Evolutionary conservation across 2,888 invertebrate species (phyloP).

Genomic region (Thymelicus acteon): DNA sequence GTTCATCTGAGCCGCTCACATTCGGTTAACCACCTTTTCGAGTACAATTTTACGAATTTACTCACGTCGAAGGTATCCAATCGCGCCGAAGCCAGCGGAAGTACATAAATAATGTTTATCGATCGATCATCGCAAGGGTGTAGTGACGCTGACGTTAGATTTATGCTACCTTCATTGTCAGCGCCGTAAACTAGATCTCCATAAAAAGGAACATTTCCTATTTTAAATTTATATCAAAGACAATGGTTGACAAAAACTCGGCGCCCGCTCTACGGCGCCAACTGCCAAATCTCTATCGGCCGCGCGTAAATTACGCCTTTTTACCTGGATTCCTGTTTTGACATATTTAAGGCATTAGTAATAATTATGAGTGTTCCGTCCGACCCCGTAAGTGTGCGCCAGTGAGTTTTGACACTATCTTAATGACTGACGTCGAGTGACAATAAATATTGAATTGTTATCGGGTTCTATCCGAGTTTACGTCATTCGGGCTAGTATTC

Average conservation of each 20-base stretch:
- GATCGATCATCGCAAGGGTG: constrained; percentile 80
- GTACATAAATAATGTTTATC: constrained; percentile 84
- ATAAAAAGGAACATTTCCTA: constrained; percentile 85
- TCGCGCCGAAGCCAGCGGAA: constrained; percentile 64
- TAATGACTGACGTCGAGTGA: constrained; percentile 82
- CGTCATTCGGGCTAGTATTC: constrained; percentile 69
- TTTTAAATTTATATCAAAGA: constrained; percentile 85
- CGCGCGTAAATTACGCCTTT: constrained; percentile 85
- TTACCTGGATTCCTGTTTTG: constrained; percentile 85
- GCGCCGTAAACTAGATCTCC: constrained; percentile 84
- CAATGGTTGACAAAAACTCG: constrained; percentile 83
- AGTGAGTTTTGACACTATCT: constrained; percentile 84
- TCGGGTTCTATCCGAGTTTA: constrained; percentile 73
- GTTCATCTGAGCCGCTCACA: constrained; percentile 7
- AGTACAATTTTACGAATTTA: constrained; percentile 61
- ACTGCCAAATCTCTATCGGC: constrained; percentile 84
- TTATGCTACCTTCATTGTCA: constrained; percentile 83
- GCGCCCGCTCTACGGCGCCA: constrained; percentile 81
- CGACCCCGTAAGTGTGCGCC: constrained; percentile 72
- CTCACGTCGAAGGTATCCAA: constrained; percentile 52
- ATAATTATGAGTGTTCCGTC: constrained; percentile 83
- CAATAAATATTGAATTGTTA: constrained; percentile 84
- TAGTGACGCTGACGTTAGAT: constrained; percentile 79
- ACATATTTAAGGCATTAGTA: constrained; percentile 85
- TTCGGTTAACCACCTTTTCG: constrained; percentile 38